Percentiles rank a stretch among this genome's conserved stretches.
Evolutionary conservation across 53 echinoderm and acorn worm species (phyloP).

Genomic region (Mesocentrotus franciscanus): DNA sequence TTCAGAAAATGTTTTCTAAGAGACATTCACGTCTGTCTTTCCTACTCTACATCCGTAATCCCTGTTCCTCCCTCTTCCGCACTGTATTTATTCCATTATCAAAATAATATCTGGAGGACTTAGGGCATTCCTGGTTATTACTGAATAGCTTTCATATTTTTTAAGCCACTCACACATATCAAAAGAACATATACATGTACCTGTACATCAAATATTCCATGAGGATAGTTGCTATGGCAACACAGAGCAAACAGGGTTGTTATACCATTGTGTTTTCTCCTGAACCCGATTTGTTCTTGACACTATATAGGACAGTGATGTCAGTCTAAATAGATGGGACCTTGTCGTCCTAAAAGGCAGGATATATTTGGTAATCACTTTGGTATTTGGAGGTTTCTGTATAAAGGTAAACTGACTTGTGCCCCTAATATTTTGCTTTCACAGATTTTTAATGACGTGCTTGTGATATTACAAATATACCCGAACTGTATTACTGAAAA

Average conservation of each 20-base stretch:
- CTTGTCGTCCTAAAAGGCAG: background rate
- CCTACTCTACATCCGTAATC: background rate
- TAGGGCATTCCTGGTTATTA: too few species aligned
- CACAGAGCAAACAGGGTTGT: background rate
- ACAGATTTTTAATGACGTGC: background rate
- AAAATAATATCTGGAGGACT: too few species aligned
- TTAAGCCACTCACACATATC: background rate
- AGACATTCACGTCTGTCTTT: background rate
- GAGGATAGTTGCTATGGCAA: background rate
- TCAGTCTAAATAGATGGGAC: background rate
- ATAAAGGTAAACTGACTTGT: background rate
- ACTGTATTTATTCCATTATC: too few species aligned
- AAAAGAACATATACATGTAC: background rate
- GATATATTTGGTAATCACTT: background rate
- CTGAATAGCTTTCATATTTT: background rate
- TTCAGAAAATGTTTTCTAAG: too few species aligned
- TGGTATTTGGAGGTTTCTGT: background rate
- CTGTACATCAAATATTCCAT: background rate
- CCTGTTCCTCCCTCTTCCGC: too few species aligned
- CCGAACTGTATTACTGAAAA: background rate
- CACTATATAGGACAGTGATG: background rate
- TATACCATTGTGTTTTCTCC: background rate
- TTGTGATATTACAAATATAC: background rate
- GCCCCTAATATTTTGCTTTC: background rate
- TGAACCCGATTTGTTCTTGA: slow-evolving; percentile 2